Base-by-base conservation (phyloP, 64 coral and sea anemone species). In the Orbicella faveolata region DNA sequence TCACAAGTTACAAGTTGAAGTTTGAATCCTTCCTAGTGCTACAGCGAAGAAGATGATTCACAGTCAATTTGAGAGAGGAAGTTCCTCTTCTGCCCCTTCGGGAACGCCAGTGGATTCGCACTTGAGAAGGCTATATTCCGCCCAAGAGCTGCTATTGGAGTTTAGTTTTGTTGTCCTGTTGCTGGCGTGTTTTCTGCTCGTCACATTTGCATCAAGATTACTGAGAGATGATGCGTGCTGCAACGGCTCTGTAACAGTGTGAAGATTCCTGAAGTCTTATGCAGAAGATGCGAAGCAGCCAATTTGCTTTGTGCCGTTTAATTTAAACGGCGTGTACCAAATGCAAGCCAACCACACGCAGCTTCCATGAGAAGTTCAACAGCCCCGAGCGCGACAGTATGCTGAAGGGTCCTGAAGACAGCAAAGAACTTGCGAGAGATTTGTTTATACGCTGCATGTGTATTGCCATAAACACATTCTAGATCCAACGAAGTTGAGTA, bases 1-100 rank as follows among this genome's bases (percentile, higher is more conserved):
- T 70, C 19, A 25, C 65, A 23, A 68, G 23, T 20, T 68, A 68
- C 18, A 8, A 20, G 2, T 21, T 26, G n/a, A 70, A 33, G 67
- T n/a, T n/a, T 11, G 25, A 17, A 23, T 67, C 64, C 20, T 67
- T 67, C 64, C 64, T 4, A 48, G 1, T 33, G 67, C 21, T 26
- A 79, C 51, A 59, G 51, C 11, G 16, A 52, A 78, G 20, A 52
- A 78, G 76, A 79, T 79, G 77, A 79, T 59, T 79, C 37, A 79
- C 51, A 59, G 23, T 18, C 77, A 57, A 30, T 1, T 57, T n/a
- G 23, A 79, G 52, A 21, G 51, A 59, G 26, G 52, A 79, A 57
- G 51, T 79, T 59, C 77, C 10, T 9, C 34, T 23, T 30, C 51
- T 23, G 51, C 9, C 30, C 23, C 25, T 26, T 79, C 77, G n/a